Percentiles rank a stretch among this genome's conserved stretches.
Evolutionary conservation across 2,888 invertebrate genomes (phyloP).

Genomic region (Euphydryas editha): DNA sequence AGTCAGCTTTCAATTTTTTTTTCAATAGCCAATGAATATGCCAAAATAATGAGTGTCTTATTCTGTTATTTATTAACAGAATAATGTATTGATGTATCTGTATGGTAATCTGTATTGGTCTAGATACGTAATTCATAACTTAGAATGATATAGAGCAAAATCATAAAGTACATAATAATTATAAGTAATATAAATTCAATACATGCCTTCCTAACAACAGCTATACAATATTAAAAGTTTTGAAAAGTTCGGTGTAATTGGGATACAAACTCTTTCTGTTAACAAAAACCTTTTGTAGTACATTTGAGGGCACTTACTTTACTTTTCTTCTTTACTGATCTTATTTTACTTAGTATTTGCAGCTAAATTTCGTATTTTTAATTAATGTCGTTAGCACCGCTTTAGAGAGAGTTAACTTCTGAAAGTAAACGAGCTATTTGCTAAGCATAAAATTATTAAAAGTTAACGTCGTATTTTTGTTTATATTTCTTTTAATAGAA

Average conservation of each 20-base stretch:
- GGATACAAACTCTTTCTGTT: background rate
- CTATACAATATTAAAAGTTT: background rate
- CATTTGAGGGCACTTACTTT: background rate
- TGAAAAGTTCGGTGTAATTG: background rate
- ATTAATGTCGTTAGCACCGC: conserved; percentile 1
- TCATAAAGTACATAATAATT: too few relatives aligned
- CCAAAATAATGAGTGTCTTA: too few relatives aligned
- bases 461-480: background rate
- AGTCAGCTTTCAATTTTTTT: too few relatives aligned
- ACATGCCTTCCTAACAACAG: too few relatives aligned
- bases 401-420: background rate
- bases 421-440: background rate
- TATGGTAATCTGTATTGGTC: too few relatives aligned
- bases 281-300: background rate
- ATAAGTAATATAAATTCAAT: too few relatives aligned
- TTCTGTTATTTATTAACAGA: too few relatives aligned
- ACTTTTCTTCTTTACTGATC: background rate
- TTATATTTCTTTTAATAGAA: background rate
- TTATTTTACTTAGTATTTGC: background rate
- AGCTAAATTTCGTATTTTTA: conserved; percentile 1
- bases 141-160: too few relatives aligned
- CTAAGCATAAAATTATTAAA: background rate
- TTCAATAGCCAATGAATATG: too few relatives aligned
- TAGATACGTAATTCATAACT: too few relatives aligned
- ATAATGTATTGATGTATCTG: too few relatives aligned